Percentiles rank a stretch among this genome's conserved stretches.
phyloP scores from a whole-genome alignment of 2,113 vertebrate species.

The Emberiza fucata region DNA sequence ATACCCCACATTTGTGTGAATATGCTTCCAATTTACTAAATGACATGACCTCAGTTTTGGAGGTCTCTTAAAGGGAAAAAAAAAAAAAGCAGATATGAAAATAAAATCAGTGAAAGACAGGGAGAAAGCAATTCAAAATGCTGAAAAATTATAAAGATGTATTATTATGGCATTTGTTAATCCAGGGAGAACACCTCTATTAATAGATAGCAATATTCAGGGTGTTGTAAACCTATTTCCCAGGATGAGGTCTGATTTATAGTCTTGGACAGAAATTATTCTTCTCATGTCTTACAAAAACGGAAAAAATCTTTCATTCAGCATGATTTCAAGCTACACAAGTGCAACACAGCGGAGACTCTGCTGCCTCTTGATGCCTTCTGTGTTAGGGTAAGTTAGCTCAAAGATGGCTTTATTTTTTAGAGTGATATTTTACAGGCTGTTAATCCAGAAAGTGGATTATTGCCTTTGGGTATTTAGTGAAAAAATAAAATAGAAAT shows the following conservation, averaged over 20 bases:
- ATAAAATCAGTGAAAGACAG: not conserved
- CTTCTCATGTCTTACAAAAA: not conserved
- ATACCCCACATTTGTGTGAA: not conserved
- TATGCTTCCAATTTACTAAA: not conserved
- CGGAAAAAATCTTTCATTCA: not conserved
- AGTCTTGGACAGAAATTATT: not conserved
- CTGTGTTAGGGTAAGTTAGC: not conserved
- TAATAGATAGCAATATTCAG: not conserved
- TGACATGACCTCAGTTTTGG: not conserved
- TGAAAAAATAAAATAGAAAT: conserved; percentile 29
- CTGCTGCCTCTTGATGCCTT: not conserved
- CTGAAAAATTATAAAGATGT: not conserved
- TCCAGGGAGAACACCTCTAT: not conserved
- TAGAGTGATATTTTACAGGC: conserved; percentile 20
- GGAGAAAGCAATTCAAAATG: not conserved
- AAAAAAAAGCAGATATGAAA: not conserved
- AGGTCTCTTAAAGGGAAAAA: not conserved
- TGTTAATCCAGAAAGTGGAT: conserved; percentile 46
- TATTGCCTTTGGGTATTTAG: conserved; percentile 31
- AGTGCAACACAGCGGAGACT: not conserved
- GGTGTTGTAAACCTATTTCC: not conserved
- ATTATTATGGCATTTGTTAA: not conserved
- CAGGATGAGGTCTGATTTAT: conserved; percentile 9
- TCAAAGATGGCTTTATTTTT: conserved; percentile 32
- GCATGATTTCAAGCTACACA: not conserved